phyloP scores from a whole-genome alignment of 1,140 invertebrate genomes.

The Scaptomyza montana region DNA sequence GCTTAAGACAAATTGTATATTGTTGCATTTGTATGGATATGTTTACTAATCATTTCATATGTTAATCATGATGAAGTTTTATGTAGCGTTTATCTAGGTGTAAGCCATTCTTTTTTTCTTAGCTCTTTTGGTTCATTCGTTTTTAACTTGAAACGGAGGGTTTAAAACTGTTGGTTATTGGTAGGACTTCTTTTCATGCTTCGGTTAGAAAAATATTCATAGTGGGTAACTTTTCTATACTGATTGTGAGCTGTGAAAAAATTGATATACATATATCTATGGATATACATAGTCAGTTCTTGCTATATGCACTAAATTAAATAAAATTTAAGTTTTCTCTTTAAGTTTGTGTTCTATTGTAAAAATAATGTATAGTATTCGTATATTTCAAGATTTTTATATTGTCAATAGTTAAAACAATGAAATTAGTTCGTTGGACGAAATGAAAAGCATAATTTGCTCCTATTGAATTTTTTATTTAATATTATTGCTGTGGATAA shows the following conservation, averaged over 20 bases:
- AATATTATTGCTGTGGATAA: conserved; percentile 7
- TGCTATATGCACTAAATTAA: conserved; percentile 8
- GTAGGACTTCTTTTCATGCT: conserved; percentile 56
- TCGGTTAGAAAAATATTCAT: conserved; percentile 70
- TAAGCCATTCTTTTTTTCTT: conserved; percentile 47
- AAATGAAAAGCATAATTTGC: conserved; percentile 31
- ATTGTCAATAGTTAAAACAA: conserved; percentile 60
- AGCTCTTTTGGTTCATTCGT: conserved; percentile 73
- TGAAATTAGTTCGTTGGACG: conserved; percentile 14
- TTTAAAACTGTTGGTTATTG: conserved; percentile 73
- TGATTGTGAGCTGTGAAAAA: conserved; percentile 51
- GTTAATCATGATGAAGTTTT: conserved; percentile 6
- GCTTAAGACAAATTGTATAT: conserved; percentile 33
- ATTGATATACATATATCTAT: conserved; percentile 17
- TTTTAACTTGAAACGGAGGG: conserved; percentile 81
- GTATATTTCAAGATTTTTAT: conserved; percentile 31
- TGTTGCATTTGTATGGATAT: conserved; percentile 37
- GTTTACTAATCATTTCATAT: conserved; percentile 50
- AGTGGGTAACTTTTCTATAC: conserved; percentile 55
- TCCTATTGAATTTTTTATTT: conserved; percentile 2
- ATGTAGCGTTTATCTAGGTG: conserved; percentile 9
- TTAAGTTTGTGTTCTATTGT: not conserved
- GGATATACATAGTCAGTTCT: conserved; percentile 49
- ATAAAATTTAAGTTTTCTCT: not conserved
- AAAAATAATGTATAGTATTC: conserved; percentile 7